Evolutionary conservation across 2,797 vertebrate genomes (phyloP), one percentile per base, ranked within the genome.

Genomic region (Poecilia gillii): DNA sequence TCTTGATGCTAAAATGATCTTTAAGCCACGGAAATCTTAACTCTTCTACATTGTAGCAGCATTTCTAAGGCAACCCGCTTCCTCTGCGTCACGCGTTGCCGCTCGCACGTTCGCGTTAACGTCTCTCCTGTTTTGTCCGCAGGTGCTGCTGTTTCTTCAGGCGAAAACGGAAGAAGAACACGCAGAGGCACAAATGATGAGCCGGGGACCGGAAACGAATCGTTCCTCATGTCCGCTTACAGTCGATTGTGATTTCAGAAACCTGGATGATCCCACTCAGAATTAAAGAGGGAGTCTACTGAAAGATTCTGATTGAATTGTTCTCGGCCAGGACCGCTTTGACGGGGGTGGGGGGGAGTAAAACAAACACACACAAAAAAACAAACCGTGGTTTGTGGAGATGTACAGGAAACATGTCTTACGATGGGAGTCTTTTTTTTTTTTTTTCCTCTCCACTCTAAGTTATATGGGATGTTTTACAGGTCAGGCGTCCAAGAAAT

Each of bases 81-180:
- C 36, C 72, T 79, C 77, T 82, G 28, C 49, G 45, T 77, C 78
- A 43, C 43, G n/a, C 47, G 4, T 33, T 39, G 23, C 68, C 23
- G 53, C 18, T 25, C 76, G 66, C 55, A 2, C 31, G n/a, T 43
- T 6, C 46, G 7, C 28, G 4, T 75, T 3, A 7, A 79, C 77
- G 79, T 82, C 80, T 77, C 41, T 1, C 80, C 25, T n/a, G 5
- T 74, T 33, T 53, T 85, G 66, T 92, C 77, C 86, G 77, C 94
- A 99, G 98, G 98, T 99, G 98, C 97, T 99, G 98, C 97, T 99
- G 98, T 90, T 99, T 99, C 96, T 99, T 99, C 95, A 99, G 98
- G 95, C 97, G 98, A 94, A 99, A 99, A 98, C 96, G 98, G 95
- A 99, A 98, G 98, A 99, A 99, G 97, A 97, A 98, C 83, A 96